phyloP scores from a whole-genome alignment of 2,888 invertebrate species.

The Eumacrocentrus americanus region DNA sequence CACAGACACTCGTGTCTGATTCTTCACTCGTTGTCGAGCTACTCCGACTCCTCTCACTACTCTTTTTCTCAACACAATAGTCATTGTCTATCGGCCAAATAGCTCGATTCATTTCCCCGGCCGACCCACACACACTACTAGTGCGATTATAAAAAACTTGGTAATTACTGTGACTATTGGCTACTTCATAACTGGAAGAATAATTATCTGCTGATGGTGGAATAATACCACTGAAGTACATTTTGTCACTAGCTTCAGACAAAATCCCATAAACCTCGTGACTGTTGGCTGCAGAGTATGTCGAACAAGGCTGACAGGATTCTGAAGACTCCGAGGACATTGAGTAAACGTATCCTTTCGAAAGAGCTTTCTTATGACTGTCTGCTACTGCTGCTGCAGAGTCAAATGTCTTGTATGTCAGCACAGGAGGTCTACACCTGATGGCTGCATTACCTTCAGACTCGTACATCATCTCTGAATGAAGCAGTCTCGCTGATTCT shows the following conservation, averaged over 20 bases:
- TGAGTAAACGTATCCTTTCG: conserved; percentile 35
- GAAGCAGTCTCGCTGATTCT: conserved; percentile 24
- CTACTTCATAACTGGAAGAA: conserved; percentile 45
- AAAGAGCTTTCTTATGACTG: conserved; percentile 41
- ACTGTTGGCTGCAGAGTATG: conserved; percentile 46
- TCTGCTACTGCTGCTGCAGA: conserved; percentile 37
- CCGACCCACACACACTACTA: background rate
- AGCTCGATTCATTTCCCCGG: conserved; percentile 6
- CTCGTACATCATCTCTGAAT: conserved; percentile 32
- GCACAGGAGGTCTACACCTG: conserved; percentile 29
- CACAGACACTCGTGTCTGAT: conserved; percentile 40
- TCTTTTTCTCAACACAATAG: background rate
- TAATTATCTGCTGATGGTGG: conserved; percentile 32
- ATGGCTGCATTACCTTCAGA: conserved; percentile 38
- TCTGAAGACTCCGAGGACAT: conserved; percentile 36
- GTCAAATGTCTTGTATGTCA: conserved; percentile 34
- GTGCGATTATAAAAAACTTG: conserved; percentile 44
- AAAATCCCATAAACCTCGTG: conserved; percentile 43
- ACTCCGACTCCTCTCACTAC: conserved; percentile 25
- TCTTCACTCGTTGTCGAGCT: conserved; percentile 37
- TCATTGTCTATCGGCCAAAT: conserved; percentile 26
- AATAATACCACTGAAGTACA: conserved; percentile 29
- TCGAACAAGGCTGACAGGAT: conserved; percentile 28
- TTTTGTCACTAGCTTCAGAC: conserved; percentile 38
- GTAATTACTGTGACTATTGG: conserved; percentile 52